Evolutionary conservation across 2,113 vertebrate species (phyloP), one percentile per base, ranked within the genome.

Genomic region (Hemibagrus wyckioides): DNA sequence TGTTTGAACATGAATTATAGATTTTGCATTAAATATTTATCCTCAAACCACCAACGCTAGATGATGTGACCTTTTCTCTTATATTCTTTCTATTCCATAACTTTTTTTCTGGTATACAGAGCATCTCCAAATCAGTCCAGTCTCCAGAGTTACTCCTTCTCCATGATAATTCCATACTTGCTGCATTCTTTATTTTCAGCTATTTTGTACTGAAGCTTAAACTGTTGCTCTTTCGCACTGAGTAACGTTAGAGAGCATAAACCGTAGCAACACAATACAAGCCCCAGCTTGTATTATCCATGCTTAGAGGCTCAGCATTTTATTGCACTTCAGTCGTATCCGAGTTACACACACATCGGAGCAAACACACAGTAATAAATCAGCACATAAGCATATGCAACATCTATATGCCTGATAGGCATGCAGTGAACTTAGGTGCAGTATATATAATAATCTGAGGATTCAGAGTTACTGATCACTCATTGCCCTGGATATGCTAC

Each of bases 1-100:
- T 93, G 90, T 93, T 91, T 94, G 88, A 92, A 92, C 91, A 92
- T 93, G 87, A 86, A 92, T 93, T 92, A 92, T 93, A 85, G 90
- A 94, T 93, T 91, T 89, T 81, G 56, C 30, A 92, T 94, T 67
- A 89, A 89, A 93, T 93, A 94, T 93, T 94, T 82, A 93, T 92
- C 13, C 1, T 28, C 21, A 5, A 59, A 87, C 86, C 89, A 90
- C 85, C 86, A 83, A 50, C 87, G 88, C 91, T 92, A 7, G 80
- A 89, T 57, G 90, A 92, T 86, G 86, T 90, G 91, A 87, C 88
- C 91, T 92, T 92, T 92, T 67, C 28, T 71, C 84, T 48, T 84
- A 80, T 33, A 36, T 23, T 30, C 30, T 36, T 80, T 79, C 19
- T 50, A 30, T 79, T 48, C 28, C 56, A 6, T 17, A 3, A 39